Base-by-base conservation (phyloP, 2,888 invertebrate genomes). In the Falcaria lacertinaria region DNA sequence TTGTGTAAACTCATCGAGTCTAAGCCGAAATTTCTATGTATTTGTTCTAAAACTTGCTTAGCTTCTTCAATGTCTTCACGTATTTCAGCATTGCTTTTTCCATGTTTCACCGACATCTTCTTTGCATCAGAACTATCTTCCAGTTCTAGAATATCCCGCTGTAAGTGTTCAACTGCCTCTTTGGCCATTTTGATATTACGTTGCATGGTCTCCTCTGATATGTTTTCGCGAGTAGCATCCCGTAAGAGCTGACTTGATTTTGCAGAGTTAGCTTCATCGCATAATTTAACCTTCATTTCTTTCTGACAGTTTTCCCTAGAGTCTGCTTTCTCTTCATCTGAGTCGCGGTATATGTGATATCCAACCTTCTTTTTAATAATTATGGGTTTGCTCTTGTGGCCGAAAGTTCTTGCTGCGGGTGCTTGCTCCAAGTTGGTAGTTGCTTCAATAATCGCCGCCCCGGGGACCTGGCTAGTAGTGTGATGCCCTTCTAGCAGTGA, bases 81-180 rank as follows among this genome's bases (percentile, higher is more conserved):
- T 39, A 85, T 52, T 41, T 74, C 69, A 14, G 49, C 54, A 44
- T 83, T 76, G 8, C 74, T 39, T 36, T 69, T 65, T 8, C 57
- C 56, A 13, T 73, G 62, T 39, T 66, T 61, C 53, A 61, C 62
- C 39, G 59, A 47, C 2, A 51, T 42, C 22, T 34, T 44, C 51
- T 64, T 68, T 39, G 45, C 50, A n/a, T 47, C 49, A 16, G 64
- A 54, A 44, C 57, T 68, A 33, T 64, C 53, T 42, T 84, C 79
- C 32, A 74, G 72, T 48, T 65, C 73, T 41, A 68, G 59, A 25
- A 86, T 52, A 46, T 84, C 78, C 15, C 64, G 69, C 54, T 85
- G 80, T 17, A 88, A 57, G 43, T 70, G 74, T 52, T 86, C 79
- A n/a, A 87, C 76, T 1, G 85, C 86, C 67, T 80, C 79, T 50